Percentiles rank a stretch among this genome's conserved stretches.
Conservation (phyloP, 2,113 vertebrate species). For the Podilymbus podiceps region DNA sequence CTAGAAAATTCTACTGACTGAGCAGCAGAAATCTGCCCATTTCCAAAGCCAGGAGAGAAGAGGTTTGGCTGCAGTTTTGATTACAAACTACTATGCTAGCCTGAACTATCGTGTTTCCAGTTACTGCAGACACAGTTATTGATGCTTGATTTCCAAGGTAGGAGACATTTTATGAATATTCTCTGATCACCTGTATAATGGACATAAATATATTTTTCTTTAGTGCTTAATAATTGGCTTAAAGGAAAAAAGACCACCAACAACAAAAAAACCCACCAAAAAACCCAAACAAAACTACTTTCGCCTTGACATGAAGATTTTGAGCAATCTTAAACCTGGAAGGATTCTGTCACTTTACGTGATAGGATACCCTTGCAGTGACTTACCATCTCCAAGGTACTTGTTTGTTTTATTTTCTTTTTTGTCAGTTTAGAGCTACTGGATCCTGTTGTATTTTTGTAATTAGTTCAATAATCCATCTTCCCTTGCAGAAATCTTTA, state of each 20-base stretch:
- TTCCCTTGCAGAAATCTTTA: neutral
- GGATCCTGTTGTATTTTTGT: neutral
- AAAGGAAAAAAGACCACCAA: neutral
- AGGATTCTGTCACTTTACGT: neutral
- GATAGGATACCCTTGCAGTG: neutral
- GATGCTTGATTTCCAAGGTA: neutral
- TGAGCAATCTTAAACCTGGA: neutral
- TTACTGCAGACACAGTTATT: neutral
- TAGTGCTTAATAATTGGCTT: neutral
- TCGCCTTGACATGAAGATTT: neutral
- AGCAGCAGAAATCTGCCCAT: neutral
- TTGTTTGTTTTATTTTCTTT: neutral
- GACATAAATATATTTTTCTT: neutral
- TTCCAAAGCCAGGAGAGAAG: neutral
- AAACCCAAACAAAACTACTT: neutral
- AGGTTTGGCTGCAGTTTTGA: neutral
- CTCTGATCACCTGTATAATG: neutral
- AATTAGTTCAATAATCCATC: neutral
- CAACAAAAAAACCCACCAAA: no score
- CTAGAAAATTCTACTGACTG: neutral
- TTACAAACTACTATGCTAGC: neutral
- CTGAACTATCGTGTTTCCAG: neutral
- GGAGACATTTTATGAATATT: neutral
- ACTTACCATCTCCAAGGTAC: neutral
- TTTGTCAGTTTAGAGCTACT: neutral